Conservation (phyloP, 1,140 invertebrate genomes). For the Eueides isabella region DNA sequence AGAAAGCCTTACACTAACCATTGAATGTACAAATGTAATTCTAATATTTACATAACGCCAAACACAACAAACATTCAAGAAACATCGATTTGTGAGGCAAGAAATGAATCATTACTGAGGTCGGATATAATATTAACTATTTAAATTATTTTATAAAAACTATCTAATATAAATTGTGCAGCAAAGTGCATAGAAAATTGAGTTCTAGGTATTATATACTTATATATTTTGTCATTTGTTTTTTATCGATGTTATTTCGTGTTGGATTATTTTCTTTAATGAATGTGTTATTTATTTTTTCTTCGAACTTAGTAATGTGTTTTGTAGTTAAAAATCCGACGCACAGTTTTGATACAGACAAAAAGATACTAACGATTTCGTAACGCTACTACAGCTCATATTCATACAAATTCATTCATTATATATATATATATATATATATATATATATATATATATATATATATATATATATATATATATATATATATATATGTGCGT, state of each 20-base stretch:
- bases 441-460: background rate
- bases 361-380: background rate
- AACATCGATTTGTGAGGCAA: slow-evolving; percentile 18
- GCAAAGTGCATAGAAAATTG: too few relatives aligned
- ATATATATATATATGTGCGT: background rate
- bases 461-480: background rate
- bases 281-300: too few relatives aligned
- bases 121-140: background rate
- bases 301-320: background rate
- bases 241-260: too few relatives aligned
- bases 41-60: slow-evolving; percentile 23
- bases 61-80: background rate
- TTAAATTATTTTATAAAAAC: too few relatives aligned
- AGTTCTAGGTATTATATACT: too few relatives aligned
- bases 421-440: background rate
- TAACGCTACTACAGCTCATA: background rate
- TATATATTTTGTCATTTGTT: too few relatives aligned
- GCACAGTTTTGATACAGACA: background rate
- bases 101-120: background rate
- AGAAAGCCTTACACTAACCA: slow-evolving; percentile 38
- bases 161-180: too few relatives aligned
- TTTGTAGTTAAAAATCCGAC: background rate
- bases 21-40: slow-evolving; percentile 33
- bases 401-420: background rate
- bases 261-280: too few relatives aligned